phyloP scores from a whole-genome alignment of 2,888 invertebrate species.

The Cheilosia scutellata region DNA sequence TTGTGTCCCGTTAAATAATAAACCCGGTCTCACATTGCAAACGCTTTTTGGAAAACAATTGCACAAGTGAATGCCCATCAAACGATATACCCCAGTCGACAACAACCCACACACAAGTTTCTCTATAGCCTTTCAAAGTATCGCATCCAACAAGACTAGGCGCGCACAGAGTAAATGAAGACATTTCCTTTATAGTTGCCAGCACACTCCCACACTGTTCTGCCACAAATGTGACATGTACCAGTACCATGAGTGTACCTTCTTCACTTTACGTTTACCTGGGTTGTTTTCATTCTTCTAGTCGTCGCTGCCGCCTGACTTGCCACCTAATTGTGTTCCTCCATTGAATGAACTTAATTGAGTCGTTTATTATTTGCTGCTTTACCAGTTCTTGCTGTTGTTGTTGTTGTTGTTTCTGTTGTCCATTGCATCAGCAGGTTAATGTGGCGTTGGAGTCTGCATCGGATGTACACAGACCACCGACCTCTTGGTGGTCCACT shows the following conservation, averaged over 20 bases:
- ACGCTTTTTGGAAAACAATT: slow-evolving; percentile 36
- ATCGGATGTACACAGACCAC: slow-evolving; percentile 34
- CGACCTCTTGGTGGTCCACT: slow-evolving; percentile 67
- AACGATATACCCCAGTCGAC: not conserved
- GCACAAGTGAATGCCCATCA: slow-evolving; percentile 43
- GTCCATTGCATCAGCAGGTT: slow-evolving; percentile 33
- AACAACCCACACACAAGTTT: slow-evolving; percentile 38
- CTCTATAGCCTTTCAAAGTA: not conserved
- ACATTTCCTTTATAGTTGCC: slow-evolving; percentile 57
- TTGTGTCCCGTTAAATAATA: slow-evolving; percentile 24
- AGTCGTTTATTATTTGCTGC: slow-evolving; percentile 73
- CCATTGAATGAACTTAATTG: slow-evolving; percentile 72
- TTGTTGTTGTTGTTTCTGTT: not conserved
- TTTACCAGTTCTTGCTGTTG: slow-evolving; percentile 22
- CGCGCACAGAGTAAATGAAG: slow-evolving; percentile 50
- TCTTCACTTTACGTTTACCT: slow-evolving; percentile 72
- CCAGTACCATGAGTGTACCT: slow-evolving; percentile 56
- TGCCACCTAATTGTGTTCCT: slow-evolving; percentile 66
- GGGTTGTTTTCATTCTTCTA: slow-evolving; percentile 51
- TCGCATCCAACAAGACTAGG: not conserved
- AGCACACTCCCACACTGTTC: slow-evolving; percentile 58
- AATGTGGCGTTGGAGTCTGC: slow-evolving; percentile 37
- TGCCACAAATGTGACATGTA: slow-evolving; percentile 50
- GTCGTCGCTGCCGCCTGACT: slow-evolving; percentile 60
- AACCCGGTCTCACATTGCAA: slow-evolving; percentile 18